These are phyloP conservation scores for Silurus asotus DNA, from an alignment of 2,113 vertebrate genomes.

Conservation along the genomic window DNA sequence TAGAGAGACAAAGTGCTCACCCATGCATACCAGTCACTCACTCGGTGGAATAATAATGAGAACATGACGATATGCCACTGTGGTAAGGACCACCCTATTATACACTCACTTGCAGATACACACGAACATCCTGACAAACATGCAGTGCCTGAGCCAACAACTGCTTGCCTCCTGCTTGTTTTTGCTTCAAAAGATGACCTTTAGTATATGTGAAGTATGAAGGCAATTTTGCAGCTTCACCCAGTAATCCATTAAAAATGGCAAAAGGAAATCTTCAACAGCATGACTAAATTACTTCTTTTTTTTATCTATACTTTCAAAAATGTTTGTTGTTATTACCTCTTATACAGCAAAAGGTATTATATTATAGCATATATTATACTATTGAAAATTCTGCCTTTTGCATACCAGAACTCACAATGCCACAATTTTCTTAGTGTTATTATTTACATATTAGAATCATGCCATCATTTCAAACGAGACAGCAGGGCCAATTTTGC, in stretches of 20 bases:
- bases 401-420: background rate
- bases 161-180: background rate
- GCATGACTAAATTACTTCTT: background rate
- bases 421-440: background rate
- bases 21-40: constrained; percentile 32
- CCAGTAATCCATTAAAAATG: background rate
- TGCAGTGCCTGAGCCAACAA: background rate
- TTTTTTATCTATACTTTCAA: background rate
- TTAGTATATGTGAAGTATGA: background rate
- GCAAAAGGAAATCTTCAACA: background rate
- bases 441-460: background rate
- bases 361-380: background rate
- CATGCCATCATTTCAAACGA: background rate
- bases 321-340: background rate
- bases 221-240: background rate
- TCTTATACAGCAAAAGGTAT: background rate
- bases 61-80: constrained; percentile 8
- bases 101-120: constrained; percentile 18
- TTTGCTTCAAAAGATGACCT: constrained; percentile 3
- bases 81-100: constrained; percentile 1
- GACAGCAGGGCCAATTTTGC: background rate
- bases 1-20: constrained; percentile 9
- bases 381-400: background rate
- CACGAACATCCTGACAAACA: constrained; percentile 18
- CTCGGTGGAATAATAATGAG: constrained; percentile 44